phyloP scores from a whole-genome alignment of 2,888 invertebrate species.

The Ecliptopera silaceata region DNA sequence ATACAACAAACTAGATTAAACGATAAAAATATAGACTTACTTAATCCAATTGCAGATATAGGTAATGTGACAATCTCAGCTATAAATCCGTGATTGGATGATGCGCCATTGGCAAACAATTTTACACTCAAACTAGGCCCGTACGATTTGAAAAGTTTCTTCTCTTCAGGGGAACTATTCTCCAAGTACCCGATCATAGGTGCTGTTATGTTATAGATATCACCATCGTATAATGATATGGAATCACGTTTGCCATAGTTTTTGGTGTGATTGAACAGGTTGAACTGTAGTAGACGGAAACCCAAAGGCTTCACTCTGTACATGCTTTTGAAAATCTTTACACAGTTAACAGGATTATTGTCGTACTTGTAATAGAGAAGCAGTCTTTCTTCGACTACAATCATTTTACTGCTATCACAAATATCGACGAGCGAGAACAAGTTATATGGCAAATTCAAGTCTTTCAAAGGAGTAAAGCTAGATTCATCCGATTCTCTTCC shows the following conservation, averaged over 20 bases:
- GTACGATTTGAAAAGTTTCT: slow-evolving; percentile 88
- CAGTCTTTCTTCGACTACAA: slow-evolving; percentile 94
- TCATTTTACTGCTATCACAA: slow-evolving; percentile 96
- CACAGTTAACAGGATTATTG: slow-evolving; percentile 97
- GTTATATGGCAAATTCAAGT: slow-evolving; percentile 93
- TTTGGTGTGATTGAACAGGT: slow-evolving; percentile 93
- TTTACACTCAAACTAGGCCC: slow-evolving; percentile 94
- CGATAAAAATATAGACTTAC: slow-evolving; percentile 80
- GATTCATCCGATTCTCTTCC: slow-evolving; percentile 93
- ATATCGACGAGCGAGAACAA: slow-evolving; percentile 97
- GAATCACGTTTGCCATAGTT: slow-evolving; percentile 92
- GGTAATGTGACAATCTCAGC: slow-evolving; percentile 98
- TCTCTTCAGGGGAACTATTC: slow-evolving; percentile 87
- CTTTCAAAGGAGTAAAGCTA: slow-evolving; percentile 93
- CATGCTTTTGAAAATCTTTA: slow-evolving; percentile 96
- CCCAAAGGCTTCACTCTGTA: slow-evolving; percentile 94
- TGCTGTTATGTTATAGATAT: slow-evolving; percentile 93
- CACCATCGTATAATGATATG: slow-evolving; percentile 95
- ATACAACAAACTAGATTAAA: not conserved
- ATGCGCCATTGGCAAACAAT: slow-evolving; percentile 97
- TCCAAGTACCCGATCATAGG: slow-evolving; percentile 88
- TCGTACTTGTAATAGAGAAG: slow-evolving; percentile 98
- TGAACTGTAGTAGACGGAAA: slow-evolving; percentile 94
- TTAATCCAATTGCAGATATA: slow-evolving; percentile 94
- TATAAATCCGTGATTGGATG: slow-evolving; percentile 96